Evolutionary conservation across 2,113 vertebrate species (phyloP), one percentile per base, ranked within the genome.

Genomic region (Prionailurus bengalensis): DNA sequence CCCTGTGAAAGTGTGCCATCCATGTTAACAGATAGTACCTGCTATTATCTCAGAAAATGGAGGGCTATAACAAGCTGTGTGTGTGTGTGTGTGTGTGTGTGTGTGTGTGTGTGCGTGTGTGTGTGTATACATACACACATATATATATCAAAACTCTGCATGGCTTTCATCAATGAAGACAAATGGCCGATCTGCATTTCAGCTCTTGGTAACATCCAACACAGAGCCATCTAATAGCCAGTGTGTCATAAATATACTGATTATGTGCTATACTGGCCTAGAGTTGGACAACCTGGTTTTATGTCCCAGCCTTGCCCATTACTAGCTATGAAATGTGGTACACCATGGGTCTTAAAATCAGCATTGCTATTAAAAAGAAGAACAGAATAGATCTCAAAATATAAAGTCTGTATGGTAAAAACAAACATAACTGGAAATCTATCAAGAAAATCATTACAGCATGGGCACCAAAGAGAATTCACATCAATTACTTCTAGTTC

Each of bases 401-500:
- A 76, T 36, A 82, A 55, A 91, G 63, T 81, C 45, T 45, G 19
- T 29, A 73, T 88, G 31, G 33, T 92, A 78, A 87, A 97, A 97
- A 95, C 33, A 95, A 97, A 83, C 6, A 10, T n/a, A 95, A 70
- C 33, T 79, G 7, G 36, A 97, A 97, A 89, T 89, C 66, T 89
- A 71, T 53, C 73, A 95, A n/a, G 48, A 55, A 93, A 93, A 96
- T 31, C 17, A 91, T 1, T 94, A 65, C 36, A 80, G 70, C 58
- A 94, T 63, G 25, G 88, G 13, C 36, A 90, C 17, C 55, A 36
- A 94, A 81, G 65, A 85, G 58, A 92, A 91, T n/a, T 81, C 84
- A 92, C 55, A 88, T 68, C 36, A 80, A 96, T 95, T 66, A 92
- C 7, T 13, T 87, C 39, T 14, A 66, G 80, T 16, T 94, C 63